Base-by-base conservation (phyloP, 2,888 invertebrate species). In the Coelinius sp. region DNA sequence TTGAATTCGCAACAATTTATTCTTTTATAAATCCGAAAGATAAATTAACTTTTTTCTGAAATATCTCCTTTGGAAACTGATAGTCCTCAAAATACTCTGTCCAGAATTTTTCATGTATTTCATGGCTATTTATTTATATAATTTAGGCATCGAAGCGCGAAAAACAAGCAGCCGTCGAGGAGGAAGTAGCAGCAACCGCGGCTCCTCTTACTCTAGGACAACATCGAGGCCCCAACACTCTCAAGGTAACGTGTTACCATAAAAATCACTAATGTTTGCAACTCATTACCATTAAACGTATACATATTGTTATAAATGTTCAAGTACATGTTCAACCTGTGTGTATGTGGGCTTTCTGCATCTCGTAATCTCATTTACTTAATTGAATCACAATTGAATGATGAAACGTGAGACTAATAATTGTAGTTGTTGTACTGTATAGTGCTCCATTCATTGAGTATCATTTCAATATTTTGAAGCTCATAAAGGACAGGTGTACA, bases 161-260 rank as follows among this genome's bases (percentile, higher is more conserved):
- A 85, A 75, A 52, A 73, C 77, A 14, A 72, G 81, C 8, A 73
- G 79, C 70, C 74, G 79, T 14, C 76, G 84, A 63, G 35, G 59
- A 31, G 76, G 78, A 20, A 71, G 82, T 10, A 75, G 80, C 17
- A 67, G 72, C 31, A 71, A 67, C 24, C 67, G 75, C 22, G 73
- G 68, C 31, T 78, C 76, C 10, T 76, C 79, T 35, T 64, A 46
- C 27, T 70, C 74, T 12, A 77, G 78, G 64, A 76, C 78, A 25
- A 82, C 82, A 5, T 25, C 71, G 12, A 76, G 76, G 62, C 77
- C 83, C 59, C 76, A 73, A 5, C 71, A 68, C 25, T 73, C 65
- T 44, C 70, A 71, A 75, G 78, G 78, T 78, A 77, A 46, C 8
- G 14, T 27, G 27, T 62, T 62, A n/a, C 41, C 10, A 38, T 67